Evolutionary conservation across 2,888 invertebrate species (phyloP).

Genomic region (Aleiodes testaceus): DNA sequence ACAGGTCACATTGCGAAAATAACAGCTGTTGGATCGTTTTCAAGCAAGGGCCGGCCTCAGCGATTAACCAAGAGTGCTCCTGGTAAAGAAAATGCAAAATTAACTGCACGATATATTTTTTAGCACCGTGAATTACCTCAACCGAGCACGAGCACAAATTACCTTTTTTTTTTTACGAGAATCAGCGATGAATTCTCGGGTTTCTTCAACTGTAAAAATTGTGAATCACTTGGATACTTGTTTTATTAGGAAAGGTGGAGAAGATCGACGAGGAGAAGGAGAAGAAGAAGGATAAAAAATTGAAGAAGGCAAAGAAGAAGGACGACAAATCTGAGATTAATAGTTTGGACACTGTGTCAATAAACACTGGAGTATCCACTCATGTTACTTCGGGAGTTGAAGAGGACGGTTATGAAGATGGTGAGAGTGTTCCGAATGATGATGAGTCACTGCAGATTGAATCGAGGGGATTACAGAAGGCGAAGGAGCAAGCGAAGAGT

Average conservation of each 20-base stretch:
- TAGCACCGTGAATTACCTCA: neutral
- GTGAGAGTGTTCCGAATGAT: slow-evolving; percentile 63
- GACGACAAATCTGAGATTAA: slow-evolving; percentile 64
- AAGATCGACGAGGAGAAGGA: slow-evolving; percentile 60
- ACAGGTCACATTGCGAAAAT: slow-evolving; percentile 59
- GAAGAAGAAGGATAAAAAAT: slow-evolving; percentile 66
- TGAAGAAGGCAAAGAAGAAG: slow-evolving; percentile 60
- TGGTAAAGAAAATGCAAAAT: slow-evolving; percentile 58
- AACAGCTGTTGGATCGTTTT: slow-evolving; percentile 59
- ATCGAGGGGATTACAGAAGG: slow-evolving; percentile 39
- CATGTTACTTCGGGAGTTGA: slow-evolving; percentile 55
- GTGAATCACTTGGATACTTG: neutral
- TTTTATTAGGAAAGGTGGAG: slow-evolving; percentile 56
- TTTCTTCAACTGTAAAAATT: too few relatives aligned
- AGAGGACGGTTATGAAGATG: slow-evolving; percentile 61
- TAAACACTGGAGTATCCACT: slow-evolving; percentile 54
- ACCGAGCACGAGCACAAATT: too few relatives aligned
- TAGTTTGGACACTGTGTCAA: slow-evolving; percentile 45
- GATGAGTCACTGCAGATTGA: slow-evolving; percentile 54
- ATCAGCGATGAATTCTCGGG: too few relatives aligned
- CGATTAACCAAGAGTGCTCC: slow-evolving; percentile 65
- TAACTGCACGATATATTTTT: slow-evolving; percentile 10
- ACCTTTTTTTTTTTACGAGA: too few relatives aligned
- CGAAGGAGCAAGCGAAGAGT: slow-evolving; percentile 59
- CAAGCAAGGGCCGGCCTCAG: slow-evolving; percentile 60